phyloP scores from a whole-genome alignment of 1,140 invertebrate genomes.

The Pomacea maculata region DNA sequence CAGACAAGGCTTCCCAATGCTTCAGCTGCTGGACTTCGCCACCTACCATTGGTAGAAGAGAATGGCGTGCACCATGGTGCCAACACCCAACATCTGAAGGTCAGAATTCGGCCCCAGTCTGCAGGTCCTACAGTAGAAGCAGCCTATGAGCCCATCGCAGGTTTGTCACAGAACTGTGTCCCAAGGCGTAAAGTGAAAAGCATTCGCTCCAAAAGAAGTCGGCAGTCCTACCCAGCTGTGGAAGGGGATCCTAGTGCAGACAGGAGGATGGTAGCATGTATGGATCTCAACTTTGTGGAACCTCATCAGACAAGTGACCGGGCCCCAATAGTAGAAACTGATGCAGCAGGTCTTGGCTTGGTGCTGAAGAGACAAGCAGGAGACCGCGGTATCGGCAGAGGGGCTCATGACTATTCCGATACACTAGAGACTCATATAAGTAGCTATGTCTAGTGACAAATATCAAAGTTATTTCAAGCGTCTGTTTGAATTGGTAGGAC shows the following conservation, averaged over 20 bases:
- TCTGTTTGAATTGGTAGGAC: neutral
- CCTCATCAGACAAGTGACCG: neutral
- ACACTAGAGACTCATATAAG: constrained; percentile 3
- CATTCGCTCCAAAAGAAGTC: constrained; percentile 10
- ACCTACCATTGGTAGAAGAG: neutral
- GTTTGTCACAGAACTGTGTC: neutral
- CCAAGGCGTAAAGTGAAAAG: constrained; percentile 12
- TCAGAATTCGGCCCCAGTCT: constrained; percentile 15
- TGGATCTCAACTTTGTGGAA: constrained; percentile 20
- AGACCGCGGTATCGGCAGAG: too few species aligned
- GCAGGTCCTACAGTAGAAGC: constrained; percentile 9
- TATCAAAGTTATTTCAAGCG: neutral
- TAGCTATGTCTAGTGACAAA: constrained; percentile 15
- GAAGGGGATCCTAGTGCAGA: neutral
- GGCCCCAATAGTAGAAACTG: too few species aligned
- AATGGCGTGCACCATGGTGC: neutral
- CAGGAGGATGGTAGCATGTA: neutral
- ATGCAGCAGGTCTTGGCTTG: too few species aligned
- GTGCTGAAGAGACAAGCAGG: too few species aligned
- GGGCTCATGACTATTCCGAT: too few species aligned
- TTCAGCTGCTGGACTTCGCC: neutral
- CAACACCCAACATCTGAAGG: neutral
- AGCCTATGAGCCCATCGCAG: constrained; percentile 4
- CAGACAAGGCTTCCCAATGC: neutral
- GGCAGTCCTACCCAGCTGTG: constrained; percentile 20